Evolutionary conservation across 1,140 invertebrate species (phyloP).

Genomic region (Probaryconus sp.): DNA sequence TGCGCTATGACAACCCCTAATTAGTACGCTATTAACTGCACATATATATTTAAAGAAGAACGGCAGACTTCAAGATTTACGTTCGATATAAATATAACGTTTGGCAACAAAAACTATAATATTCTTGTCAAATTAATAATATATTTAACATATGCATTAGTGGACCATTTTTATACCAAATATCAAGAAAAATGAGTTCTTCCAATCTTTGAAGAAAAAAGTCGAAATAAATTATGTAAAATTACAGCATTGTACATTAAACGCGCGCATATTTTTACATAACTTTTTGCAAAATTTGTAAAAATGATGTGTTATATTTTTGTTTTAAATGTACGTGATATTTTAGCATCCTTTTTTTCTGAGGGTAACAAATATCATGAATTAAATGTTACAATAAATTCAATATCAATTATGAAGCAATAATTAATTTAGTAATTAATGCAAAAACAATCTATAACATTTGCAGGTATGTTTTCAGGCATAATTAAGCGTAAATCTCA

Average conservation of each 20-base stretch:
- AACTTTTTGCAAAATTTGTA: no score
- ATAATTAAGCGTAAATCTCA: conserved; percentile 49
- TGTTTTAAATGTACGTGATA: background rate
- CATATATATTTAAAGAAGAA: conserved; percentile 38
- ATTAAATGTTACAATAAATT: background rate
- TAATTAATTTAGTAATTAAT: conserved; percentile 27
- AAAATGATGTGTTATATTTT: no score
- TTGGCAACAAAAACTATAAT: conserved; percentile 10
- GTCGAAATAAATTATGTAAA: no score
- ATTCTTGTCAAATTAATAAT: conserved; percentile 40
- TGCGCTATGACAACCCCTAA: conserved; percentile 41
- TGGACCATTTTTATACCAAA: no score
- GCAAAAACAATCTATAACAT: conserved; percentile 5
- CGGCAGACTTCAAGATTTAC: conserved; percentile 31
- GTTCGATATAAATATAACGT: conserved; percentile 29
- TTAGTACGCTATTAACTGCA: conserved; percentile 29
- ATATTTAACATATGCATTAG: conserved; percentile 26
- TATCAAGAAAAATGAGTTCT: no score
- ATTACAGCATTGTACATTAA: no score
- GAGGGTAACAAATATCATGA: background rate
- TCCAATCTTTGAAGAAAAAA: no score
- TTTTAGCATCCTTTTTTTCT: no score
- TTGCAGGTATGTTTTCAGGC: background rate
- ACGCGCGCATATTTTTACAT: no score
- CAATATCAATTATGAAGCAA: conserved; percentile 1